Evolutionary conservation across 2,888 invertebrate species (phyloP).

Genomic region (Pollenia labialis): DNA sequence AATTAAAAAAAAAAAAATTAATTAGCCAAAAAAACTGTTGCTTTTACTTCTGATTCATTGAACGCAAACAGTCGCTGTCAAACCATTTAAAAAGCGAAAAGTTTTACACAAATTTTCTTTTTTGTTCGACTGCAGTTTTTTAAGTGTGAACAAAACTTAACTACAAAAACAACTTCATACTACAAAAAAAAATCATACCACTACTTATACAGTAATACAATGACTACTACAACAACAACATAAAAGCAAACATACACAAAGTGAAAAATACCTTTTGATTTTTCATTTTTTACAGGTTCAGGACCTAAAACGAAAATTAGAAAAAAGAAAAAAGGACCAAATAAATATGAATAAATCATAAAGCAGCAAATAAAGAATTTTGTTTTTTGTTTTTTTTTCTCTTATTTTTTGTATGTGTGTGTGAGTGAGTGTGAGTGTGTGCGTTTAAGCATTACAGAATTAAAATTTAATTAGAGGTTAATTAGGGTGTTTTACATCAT

Average conservation of each 20-base stretch:
- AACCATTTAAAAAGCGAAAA: no score
- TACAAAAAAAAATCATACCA: neutral
- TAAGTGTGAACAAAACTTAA: neutral
- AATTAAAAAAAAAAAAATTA: no score
- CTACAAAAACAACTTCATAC: constrained; percentile 9
- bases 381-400: constrained; percentile 12
- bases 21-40: no score
- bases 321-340: constrained; percentile 52
- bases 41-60: no score
- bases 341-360: constrained; percentile 67
- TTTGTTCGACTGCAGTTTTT: no score
- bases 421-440: neutral
- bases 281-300: constrained; percentile 83
- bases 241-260: constrained; percentile 33
- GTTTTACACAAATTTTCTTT: no score
- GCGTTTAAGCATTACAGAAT: constrained; percentile 50
- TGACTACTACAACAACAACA: constrained; percentile 12
- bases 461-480: constrained; percentile 69
- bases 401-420: neutral
- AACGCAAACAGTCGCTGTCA: no score
- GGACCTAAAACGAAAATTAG: constrained; percentile 81
- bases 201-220: constrained; percentile 12
- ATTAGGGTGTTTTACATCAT: constrained; percentile 54
- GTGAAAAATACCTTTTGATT: constrained; percentile 81
- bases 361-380: constrained; percentile 48